phyloP scores from a whole-genome alignment of 1,140 invertebrate species.

The Trypoxylus dichotomus region DNA sequence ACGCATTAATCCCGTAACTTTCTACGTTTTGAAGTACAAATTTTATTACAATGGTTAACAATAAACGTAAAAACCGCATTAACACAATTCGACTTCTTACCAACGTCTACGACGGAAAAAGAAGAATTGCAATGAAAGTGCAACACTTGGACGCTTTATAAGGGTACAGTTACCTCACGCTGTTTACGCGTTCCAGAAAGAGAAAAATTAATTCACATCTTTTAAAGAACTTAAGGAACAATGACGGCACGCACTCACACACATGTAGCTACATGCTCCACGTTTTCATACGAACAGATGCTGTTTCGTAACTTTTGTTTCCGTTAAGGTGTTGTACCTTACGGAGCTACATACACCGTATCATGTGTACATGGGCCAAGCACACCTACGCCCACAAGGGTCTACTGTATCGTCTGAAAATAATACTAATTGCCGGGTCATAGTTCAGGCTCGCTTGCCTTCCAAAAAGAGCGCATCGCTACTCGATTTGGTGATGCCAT shows the following conservation, averaged over 20 bases:
- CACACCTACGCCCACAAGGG: constrained; percentile 5
- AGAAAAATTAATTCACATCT: constrained; percentile 17
- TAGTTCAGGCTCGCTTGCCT: constrained; percentile 10
- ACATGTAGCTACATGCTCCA: not conserved
- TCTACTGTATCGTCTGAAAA: constrained; percentile 6
- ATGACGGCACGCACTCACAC: not conserved
- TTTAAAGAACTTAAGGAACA: constrained; percentile 7
- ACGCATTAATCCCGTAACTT: not conserved
- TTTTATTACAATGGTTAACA: not conserved
- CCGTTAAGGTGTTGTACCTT: constrained; percentile 12
- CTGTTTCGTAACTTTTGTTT: constrained; percentile 15
- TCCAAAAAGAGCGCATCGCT: constrained; percentile 1
- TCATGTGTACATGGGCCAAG: not conserved
- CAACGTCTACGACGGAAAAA: not conserved
- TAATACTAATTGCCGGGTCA: constrained; percentile 21
- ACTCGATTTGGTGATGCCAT: constrained; percentile 14
- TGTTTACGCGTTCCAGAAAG: not conserved
- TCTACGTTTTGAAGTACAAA: not conserved
- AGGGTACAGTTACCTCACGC: not conserved
- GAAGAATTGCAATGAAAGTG: not conserved
- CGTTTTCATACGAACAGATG: not conserved
- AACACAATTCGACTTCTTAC: constrained; percentile 4
- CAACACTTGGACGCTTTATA: not conserved
- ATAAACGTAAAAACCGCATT: constrained; percentile 9
- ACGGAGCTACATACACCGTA: not conserved